Evolutionary conservation across 2,888 invertebrate species (phyloP).

Genomic region (Ochropleura leucogaster): DNA sequence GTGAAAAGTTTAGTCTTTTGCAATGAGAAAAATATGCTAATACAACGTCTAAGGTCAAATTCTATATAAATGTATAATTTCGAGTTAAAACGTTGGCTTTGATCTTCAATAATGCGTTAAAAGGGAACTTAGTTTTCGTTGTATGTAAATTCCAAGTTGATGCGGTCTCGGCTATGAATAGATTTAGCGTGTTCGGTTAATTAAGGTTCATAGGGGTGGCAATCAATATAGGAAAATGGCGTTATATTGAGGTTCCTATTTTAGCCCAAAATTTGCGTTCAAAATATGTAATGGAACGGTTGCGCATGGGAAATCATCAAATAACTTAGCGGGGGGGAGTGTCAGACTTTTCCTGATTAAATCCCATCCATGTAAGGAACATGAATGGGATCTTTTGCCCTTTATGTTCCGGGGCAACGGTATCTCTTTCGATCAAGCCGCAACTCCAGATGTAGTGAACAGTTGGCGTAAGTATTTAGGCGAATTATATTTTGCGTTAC

Average conservation of each 20-base stretch:
- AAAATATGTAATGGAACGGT: neutral
- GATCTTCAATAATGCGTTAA: slow-evolving; percentile 38
- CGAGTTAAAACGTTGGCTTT: slow-evolving; percentile 34
- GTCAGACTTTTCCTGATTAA: too few species aligned
- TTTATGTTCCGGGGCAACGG: too few species aligned
- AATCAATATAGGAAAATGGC: slow-evolving; percentile 14
- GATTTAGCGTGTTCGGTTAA: slow-evolving; percentile 21
- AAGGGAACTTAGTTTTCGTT: slow-evolving; percentile 23
- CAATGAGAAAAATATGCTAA: slow-evolving; percentile 63
- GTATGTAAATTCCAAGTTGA: slow-evolving; percentile 2
- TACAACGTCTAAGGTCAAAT: slow-evolving; percentile 50
- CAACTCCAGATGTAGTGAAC: too few species aligned
- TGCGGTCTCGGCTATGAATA: slow-evolving; percentile 24
- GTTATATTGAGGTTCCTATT: neutral
- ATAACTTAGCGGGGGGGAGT: too few species aligned
- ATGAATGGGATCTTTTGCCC: too few species aligned
- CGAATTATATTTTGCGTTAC: too few species aligned
- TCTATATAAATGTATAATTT: slow-evolving; percentile 53
- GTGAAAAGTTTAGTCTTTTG: slow-evolving; percentile 58
- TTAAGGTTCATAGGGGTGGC: slow-evolving; percentile 12
- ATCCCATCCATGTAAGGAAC: too few species aligned
- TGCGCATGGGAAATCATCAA: neutral
- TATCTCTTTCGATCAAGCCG: too few species aligned
- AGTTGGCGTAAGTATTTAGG: too few species aligned
- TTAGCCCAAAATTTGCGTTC: neutral